Evolutionary conservation across 2,113 vertebrate genomes (phyloP).

Genomic region (Empidonax alnorum): DNA sequence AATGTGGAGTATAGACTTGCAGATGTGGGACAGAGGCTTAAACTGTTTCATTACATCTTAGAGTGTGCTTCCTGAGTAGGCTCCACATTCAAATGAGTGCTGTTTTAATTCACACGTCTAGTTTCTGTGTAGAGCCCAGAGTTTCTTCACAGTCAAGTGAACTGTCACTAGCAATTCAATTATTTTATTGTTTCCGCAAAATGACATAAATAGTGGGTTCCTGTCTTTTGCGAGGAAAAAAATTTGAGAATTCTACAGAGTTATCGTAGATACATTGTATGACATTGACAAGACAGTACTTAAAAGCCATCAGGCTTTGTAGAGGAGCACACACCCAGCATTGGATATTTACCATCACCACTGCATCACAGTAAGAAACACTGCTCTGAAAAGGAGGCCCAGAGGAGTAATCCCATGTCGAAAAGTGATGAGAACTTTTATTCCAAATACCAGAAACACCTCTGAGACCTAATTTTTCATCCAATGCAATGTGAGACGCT

Average conservation of each 20-base stretch:
- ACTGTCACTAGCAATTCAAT: background rate
- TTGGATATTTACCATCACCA: background rate
- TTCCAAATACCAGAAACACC: constrained; percentile 34
- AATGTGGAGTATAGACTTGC: background rate
- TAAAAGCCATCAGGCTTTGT: background rate
- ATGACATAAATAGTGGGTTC: background rate
- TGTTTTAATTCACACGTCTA: background rate
- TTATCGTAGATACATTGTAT: background rate
- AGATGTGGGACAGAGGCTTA: background rate
- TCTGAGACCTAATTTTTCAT: constrained; percentile 31
- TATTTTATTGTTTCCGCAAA: background rate
- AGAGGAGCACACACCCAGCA: background rate
- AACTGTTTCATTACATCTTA: background rate
- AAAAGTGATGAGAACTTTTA: constrained; percentile 31
- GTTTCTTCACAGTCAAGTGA: background rate
- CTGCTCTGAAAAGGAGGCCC: background rate
- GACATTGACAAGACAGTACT: background rate
- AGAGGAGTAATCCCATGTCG: constrained; percentile 21
- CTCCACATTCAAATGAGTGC: background rate
- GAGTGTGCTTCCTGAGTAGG: background rate
- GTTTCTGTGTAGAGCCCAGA: background rate
- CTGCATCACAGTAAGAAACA: background rate
- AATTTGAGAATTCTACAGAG: background rate
- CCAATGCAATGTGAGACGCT: background rate
- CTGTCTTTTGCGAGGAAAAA: background rate